These are phyloP conservation scores for Drymonia ruficornis DNA, from an alignment of 2,888 invertebrate species.

Conservation along the genomic window DNA sequence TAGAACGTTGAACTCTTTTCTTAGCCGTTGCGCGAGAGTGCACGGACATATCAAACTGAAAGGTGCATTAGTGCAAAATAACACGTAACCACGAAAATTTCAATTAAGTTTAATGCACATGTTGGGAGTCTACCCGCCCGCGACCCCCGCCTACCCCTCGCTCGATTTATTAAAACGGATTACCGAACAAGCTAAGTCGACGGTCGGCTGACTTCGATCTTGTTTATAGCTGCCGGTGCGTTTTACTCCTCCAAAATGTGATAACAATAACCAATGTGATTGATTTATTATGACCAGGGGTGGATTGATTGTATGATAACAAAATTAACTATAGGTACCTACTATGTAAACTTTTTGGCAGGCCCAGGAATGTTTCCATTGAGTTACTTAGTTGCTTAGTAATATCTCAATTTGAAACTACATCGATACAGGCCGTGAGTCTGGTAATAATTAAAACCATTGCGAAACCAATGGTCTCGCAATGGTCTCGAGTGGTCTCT, in stretches of 20 bases:
- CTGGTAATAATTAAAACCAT: too few species aligned
- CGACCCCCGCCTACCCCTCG: constrained; percentile 32
- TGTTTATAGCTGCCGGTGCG: constrained; percentile 59
- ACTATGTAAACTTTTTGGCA: too few species aligned
- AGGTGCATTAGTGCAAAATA: constrained; percentile 77
- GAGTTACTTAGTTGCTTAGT: too few species aligned
- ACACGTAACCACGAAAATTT: constrained; percentile 77
- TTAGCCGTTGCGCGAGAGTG: constrained; percentile 47
- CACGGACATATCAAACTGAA: constrained; percentile 55
- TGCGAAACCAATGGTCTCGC: too few species aligned
- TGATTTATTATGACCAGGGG: constrained; percentile 29
- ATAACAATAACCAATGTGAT: constrained; percentile 39
- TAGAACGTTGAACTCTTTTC: constrained; percentile 40
- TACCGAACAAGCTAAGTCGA: constrained; percentile 54
- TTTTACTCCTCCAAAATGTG: constrained; percentile 61
- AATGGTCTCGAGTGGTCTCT: too few species aligned
- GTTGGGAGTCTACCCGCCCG: constrained; percentile 42
- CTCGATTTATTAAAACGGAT: constrained; percentile 72
- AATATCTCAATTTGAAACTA: too few species aligned
- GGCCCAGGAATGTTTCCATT: too few species aligned
- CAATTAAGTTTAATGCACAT: constrained; percentile 79
- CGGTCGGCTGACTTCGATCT: constrained; percentile 60
- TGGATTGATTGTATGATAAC: background rate
- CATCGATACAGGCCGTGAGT: too few species aligned
- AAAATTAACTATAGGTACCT: background rate